Evolutionary conservation across 2,797 vertebrate species (phyloP), one percentile per base, ranked within the genome.

Genomic region (Alosa sapidissima): DNA sequence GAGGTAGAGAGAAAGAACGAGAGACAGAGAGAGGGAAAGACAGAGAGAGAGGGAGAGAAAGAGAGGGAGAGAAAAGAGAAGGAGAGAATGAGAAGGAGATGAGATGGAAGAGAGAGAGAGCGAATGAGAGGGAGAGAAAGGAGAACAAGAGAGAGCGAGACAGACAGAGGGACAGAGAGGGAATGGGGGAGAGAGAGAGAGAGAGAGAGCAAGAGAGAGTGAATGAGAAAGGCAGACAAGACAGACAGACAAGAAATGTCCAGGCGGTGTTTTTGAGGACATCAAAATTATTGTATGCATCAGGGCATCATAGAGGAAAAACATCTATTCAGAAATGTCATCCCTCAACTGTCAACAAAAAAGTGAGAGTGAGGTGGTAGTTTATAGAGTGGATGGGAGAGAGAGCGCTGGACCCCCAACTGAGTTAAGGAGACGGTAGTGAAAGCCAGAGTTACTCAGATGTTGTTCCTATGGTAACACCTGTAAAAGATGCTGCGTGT

Each of bases 1-100:
- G 60, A 54, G 58, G 82, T 47, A 87, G 83, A 65, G 75, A 33
- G 68, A 88, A 85, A 81, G 75, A 86, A 72, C 58, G 84, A 21
- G 36, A 49, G 54, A 81, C 2, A 55, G 5, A 47, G 21, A 5
- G n/a, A 47, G 72, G 49, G 83, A 85, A 11, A n/a, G n/a, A n/a
- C n/a, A 81, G 47, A 55, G 36, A 83, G 78, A 83, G 83, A 82
- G 81, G 62, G 72, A 65, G 60, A 84, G 54, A 87, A 78, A 65
- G 75, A n/a, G 68, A 88, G 87, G 75, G 62, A 86, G 54, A 85
- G 81, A n/a, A 24, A 47, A 65, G 84, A 83, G 14, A 81, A 36
- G 58, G 62, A 84, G 54, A 85, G 81, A 24, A 45, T 65, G 84
- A 83, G 14, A 81, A n/a, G 58, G 62, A 84, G 54, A 85, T n/a